These are phyloP conservation scores for Nothobranchius furzeri DNA, from an alignment of 2,113 vertebrate species.

Conservation along the genomic window DNA sequence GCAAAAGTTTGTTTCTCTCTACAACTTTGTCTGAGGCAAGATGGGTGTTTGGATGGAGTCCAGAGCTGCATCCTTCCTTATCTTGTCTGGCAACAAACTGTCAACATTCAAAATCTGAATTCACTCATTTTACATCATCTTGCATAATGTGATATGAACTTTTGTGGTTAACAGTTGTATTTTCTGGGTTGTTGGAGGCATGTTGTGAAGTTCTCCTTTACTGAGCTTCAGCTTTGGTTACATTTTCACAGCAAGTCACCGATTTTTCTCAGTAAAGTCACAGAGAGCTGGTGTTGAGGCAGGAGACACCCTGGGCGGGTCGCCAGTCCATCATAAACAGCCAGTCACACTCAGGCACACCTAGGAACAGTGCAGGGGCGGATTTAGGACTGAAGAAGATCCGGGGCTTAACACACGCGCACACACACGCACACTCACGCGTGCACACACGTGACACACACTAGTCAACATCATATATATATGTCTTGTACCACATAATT, in stretches of 20 bases:
- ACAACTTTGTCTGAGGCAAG: constrained; percentile 18
- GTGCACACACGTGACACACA: too few relatives aligned
- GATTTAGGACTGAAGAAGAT: too few relatives aligned
- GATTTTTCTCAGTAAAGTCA: too few relatives aligned
- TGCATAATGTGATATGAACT: constrained; percentile 34
- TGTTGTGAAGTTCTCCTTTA: constrained; percentile 43
- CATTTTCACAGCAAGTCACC: constrained; percentile 6
- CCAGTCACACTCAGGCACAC: too few relatives aligned
- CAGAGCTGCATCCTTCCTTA: constrained; percentile 14
- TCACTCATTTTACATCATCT: not conserved
- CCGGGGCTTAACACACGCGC: too few relatives aligned
- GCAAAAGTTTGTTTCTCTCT: constrained; percentile 3
- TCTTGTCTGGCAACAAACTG: constrained; percentile 2
- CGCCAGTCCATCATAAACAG: too few relatives aligned
- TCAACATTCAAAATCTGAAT: not conserved
- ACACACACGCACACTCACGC: too few relatives aligned
- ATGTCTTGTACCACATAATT: too few relatives aligned
- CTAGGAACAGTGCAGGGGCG: too few relatives aligned
- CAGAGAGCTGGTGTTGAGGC: too few relatives aligned
- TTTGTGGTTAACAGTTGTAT: constrained; percentile 36
- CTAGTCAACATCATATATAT: too few relatives aligned
- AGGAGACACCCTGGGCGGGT: too few relatives aligned
- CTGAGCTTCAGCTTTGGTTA: constrained; percentile 41
- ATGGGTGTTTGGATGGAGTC: constrained; percentile 47
- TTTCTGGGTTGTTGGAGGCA: constrained; percentile 14